A percentile compares a stretch with the other conserved stretches of the same genome.
Conservation (phyloP, 2,797 vertebrate species). For the Cirrhinus molitorella region DNA sequence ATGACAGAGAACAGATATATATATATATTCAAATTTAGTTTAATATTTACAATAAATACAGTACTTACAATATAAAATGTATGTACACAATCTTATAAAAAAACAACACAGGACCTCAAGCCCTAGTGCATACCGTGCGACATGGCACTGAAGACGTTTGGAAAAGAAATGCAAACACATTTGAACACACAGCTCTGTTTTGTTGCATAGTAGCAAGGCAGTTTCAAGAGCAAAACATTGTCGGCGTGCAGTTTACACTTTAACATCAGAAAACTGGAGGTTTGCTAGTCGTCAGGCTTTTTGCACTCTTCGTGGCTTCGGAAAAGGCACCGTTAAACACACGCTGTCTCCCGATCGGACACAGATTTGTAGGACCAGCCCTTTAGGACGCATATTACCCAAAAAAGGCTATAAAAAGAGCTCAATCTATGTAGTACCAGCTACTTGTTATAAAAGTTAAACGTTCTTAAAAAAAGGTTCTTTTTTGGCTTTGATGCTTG, state of each 20-base stretch:
- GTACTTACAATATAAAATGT: constrained; percentile 90
- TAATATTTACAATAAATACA: constrained; percentile 95
- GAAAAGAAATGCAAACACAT: constrained; percentile 52
- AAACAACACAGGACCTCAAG: constrained; percentile 93
- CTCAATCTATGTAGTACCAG: constrained; percentile 86
- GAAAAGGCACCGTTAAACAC: constrained; percentile 83
- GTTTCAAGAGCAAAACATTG: constrained; percentile 86
- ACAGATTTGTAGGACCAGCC: constrained; percentile 79
- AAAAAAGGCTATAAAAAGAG: constrained; percentile 64
- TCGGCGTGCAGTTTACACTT: constrained; percentile 74
- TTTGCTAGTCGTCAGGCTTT: constrained; percentile 62
- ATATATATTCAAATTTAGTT: constrained; percentile 73
- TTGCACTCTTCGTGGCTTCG: constrained; percentile 64
- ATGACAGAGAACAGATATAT: constrained; percentile 32
- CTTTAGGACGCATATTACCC: constrained; percentile 76
- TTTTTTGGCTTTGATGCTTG: not conserved
- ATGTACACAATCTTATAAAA: constrained; percentile 86
- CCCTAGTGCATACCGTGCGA: constrained; percentile 77
- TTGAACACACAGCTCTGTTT: constrained; percentile 64
- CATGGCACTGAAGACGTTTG: constrained; percentile 6
- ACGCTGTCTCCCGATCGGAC: constrained; percentile 77
- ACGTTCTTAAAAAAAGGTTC: not conserved
- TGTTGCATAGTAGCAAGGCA: constrained; percentile 76
- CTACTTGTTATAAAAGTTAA: constrained; percentile 79
- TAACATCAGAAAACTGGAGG: constrained; percentile 17